A percentile compares a stretch with the other conserved stretches of the same genome.
phyloP scores from a whole-genome alignment of 2,797 vertebrate species.

The Crenichthys baileyi region DNA sequence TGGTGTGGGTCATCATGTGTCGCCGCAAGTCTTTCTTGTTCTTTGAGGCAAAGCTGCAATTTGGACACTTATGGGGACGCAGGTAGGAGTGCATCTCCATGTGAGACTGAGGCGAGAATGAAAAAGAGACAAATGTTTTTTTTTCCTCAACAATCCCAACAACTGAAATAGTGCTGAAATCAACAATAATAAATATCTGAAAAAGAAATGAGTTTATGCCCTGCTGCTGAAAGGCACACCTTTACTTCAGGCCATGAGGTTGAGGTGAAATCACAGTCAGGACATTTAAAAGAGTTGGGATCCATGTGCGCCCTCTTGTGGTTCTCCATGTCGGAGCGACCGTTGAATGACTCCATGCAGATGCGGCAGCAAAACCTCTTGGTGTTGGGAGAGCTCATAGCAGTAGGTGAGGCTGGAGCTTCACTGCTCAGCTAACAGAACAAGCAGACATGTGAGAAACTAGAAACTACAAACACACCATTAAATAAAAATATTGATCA shows the following conservation, averaged over 20 bases:
- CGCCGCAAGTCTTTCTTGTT: slow-evolving; percentile 98
- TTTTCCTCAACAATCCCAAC: neutral
- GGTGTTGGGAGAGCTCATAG: slow-evolving; percentile 66
- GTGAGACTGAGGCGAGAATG: slow-evolving; percentile 82
- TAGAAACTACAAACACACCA: neutral
- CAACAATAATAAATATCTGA: neutral
- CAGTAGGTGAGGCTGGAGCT: slow-evolving; percentile 80
- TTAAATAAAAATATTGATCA: neutral
- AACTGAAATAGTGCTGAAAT: neutral
- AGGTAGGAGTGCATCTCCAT: slow-evolving; percentile 91
- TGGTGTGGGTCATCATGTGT: slow-evolving; percentile 96
- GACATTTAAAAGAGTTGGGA: slow-evolving; percentile 94
- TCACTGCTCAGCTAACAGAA: slow-evolving; percentile 83
- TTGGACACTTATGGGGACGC: slow-evolving; percentile 93
- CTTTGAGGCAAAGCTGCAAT: slow-evolving; percentile 97
- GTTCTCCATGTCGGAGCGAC: slow-evolving; percentile 97
- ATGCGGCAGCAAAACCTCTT: slow-evolving; percentile 98
- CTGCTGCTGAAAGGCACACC: slow-evolving; percentile 70
- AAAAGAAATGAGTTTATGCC: neutral
- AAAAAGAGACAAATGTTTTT: neutral
- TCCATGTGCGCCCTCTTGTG: slow-evolving; percentile 97
- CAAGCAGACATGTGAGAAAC: slow-evolving; percentile 10
- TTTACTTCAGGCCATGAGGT: slow-evolving; percentile 92
- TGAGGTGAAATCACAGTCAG: slow-evolving; percentile 91
- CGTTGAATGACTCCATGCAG: slow-evolving; percentile 92